These are phyloP conservation scores for Yponomeuta plumbellus DNA, from an alignment of 2,888 invertebrate genomes.

Conservation along the genomic window DNA sequence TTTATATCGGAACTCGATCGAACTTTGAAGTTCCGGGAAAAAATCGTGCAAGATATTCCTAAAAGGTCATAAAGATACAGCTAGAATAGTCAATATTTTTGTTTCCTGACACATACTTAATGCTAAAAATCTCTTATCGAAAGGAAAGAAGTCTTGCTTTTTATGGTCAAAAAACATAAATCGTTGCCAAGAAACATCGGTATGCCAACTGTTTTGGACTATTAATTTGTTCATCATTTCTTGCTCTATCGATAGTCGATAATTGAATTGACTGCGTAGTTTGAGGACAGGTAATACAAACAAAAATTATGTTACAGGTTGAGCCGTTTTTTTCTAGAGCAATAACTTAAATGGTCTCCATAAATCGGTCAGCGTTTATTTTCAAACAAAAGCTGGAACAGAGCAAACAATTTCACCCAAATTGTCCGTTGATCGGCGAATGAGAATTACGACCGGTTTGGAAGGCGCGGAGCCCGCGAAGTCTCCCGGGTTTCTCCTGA, in stretches of 20 bases:
- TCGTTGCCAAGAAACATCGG: neutral
- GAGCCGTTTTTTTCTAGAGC: neutral
- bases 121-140: neutral
- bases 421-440: conserved; percentile 57
- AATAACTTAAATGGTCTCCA: conserved; percentile 20
- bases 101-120: neutral
- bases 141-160: neutral
- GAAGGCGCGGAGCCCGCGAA: conserved; percentile 15
- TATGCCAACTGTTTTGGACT: neutral
- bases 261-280: conserved; percentile 6
- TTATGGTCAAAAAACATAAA: neutral
- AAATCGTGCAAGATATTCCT: neutral
- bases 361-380: conserved; percentile 57
- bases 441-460: conserved; percentile 61
- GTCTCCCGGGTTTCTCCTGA: neutral
- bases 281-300: neutral
- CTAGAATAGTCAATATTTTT: neutral
- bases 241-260: conserved; percentile 8
- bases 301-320: neutral
- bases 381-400: conserved; percentile 58
- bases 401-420: conserved; percentile 71
- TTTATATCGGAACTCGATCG: conserved; percentile 16
- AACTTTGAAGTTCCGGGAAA: conserved; percentile 19
- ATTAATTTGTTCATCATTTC: conserved; percentile 11
- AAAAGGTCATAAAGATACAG: conserved; percentile 12